Conservation (phyloP, 2,888 invertebrate genomes). For the Pollenia griseotomentosa region DNA sequence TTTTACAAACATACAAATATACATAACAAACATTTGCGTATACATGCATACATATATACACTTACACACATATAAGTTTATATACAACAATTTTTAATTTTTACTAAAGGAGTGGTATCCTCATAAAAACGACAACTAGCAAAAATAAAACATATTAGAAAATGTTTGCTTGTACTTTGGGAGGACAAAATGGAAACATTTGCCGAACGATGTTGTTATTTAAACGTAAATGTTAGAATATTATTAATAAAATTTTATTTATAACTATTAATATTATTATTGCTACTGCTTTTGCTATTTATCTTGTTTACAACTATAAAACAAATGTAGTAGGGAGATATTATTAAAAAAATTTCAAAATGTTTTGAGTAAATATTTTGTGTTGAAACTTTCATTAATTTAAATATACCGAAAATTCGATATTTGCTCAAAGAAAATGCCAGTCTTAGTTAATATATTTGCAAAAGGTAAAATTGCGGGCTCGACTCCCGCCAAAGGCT, state of each 20-base stretch:
- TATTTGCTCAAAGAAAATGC: conserved; percentile 2
- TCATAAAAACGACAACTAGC: not conserved
- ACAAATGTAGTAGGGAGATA: not conserved
- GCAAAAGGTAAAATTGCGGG: too few relatives aligned
- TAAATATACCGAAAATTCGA: not conserved
- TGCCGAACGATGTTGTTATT: conserved; percentile 26
- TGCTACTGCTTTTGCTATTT: not conserved
- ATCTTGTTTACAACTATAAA: conserved; percentile 3
- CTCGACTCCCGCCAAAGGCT: too few relatives aligned
- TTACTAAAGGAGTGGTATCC: conserved; percentile 43
- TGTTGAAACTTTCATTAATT: conserved; percentile 36
- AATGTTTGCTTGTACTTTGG: conserved; percentile 34
- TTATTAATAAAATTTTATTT: conserved; percentile 46
- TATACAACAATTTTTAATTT: conserved; percentile 10
- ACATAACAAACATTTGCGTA: not conserved
- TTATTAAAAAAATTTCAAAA: not conserved
- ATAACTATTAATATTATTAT: not conserved
- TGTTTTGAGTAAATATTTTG: not conserved
- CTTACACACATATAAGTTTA: not conserved
- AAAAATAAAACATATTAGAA: not conserved
- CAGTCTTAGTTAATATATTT: conserved; percentile 1
- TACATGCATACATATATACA: not conserved
- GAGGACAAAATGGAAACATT: conserved; percentile 32
- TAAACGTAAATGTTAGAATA: conserved; percentile 3
- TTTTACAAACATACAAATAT: too few relatives aligned